Base-by-base conservation (phyloP, 2,797 vertebrate genomes). In the Halcyon smyrnensis region DNA sequence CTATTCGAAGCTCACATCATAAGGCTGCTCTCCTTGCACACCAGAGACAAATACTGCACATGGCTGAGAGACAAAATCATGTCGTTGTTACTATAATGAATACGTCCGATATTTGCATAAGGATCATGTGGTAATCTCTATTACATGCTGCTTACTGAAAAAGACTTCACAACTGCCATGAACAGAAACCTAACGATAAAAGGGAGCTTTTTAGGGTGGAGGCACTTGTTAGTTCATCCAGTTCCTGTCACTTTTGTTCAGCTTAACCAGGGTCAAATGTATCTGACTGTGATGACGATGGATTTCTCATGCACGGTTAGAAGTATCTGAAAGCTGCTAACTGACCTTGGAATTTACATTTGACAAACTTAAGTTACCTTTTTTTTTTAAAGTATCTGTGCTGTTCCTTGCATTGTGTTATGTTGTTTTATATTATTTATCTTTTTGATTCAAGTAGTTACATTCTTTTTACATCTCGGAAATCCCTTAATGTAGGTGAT, bases 1-100 rank as follows among this genome's bases (percentile, higher is more conserved):
- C 98, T 99, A 99, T 98, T 99, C 99, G 5, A 99, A 99, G 98
- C 98, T 99, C 70, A 99, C 99, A 1, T 98, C 99, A 3, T 99
- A 98, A 97, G 96, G 78, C 21, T 64, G 15, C 70, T 89, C 8
- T 68, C 7, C 87, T n/a, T 25, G 50, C 57, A 48, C 78, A 27
- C 54, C 89, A 75, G 68, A 85, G 91, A 93, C 84, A 12, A 36
- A 36, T 25, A 73, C 30, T 68, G 92, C 81, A 67, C 96, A 43
- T 9, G 36, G 79, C 95, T 39, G 51, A 84, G 46, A 94, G 96
- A 85, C 95, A 70, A 90, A 86, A 46, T 74, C 89, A 56, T 68
- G 85, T 92, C 63, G 93, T 81, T 46, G 70, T 76, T 48, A 15
- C 93, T 32, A 7, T 48, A 39, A 6, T 6, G 6, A 50, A 82